These are phyloP conservation scores for Yponomeuta sedellus DNA, from an alignment of 2,888 invertebrate species.

Conservation along the genomic window DNA sequence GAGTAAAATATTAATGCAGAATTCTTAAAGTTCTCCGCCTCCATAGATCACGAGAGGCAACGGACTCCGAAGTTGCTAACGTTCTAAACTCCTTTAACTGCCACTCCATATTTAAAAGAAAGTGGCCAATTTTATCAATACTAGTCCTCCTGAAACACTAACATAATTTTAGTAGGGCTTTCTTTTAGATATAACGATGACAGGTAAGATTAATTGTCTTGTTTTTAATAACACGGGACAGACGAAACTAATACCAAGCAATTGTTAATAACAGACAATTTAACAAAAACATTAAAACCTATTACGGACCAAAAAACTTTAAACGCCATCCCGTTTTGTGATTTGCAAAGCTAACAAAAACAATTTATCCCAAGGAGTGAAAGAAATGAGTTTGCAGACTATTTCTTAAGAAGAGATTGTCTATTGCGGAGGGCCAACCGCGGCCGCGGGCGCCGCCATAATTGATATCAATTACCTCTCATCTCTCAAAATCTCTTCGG, in stretches of 20 bases:
- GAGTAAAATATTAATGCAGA: conserved; percentile 33
- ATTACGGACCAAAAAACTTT: not conserved
- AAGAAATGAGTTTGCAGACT: conserved; percentile 35
- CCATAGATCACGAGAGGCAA: conserved; percentile 31
- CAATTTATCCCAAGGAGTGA: conserved; percentile 44
- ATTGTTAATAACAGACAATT: too few relatives aligned
- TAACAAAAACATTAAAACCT: not conserved
- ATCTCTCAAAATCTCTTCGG: conserved; percentile 51
- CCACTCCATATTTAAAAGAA: conserved; percentile 42
- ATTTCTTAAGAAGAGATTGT: conserved; percentile 41
- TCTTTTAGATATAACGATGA: not conserved
- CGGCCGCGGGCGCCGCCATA: conserved; percentile 45
- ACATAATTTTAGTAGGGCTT: not conserved
- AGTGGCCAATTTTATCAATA: conserved; percentile 37
- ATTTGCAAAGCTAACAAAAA: conserved; percentile 27
- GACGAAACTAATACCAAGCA: too few relatives aligned
- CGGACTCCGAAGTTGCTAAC: conserved; percentile 34
- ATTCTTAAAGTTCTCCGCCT: conserved; percentile 32
- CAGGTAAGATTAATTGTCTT: too few relatives aligned
- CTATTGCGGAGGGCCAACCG: conserved; percentile 44
- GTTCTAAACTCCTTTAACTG: conserved; percentile 50
- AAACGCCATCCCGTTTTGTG: conserved; percentile 4
- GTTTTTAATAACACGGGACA: too few relatives aligned
- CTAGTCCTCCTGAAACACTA: not conserved
- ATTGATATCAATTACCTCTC: conserved; percentile 64